Conservation (phyloP, 2,888 invertebrate species). For the Neoascia interrupta region DNA sequence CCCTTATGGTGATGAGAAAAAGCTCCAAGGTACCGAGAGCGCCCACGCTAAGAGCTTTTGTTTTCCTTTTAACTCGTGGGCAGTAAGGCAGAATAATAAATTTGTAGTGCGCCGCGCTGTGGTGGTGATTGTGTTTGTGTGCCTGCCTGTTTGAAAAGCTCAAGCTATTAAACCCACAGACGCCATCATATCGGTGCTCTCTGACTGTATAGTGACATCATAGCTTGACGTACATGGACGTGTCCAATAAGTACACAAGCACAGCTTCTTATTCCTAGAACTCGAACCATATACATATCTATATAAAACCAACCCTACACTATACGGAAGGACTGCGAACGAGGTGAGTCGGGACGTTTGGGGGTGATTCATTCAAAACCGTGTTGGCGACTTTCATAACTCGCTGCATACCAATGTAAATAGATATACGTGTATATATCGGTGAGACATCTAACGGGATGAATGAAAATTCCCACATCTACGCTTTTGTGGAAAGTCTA, state of each 20-base stretch:
- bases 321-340: slow-evolving; percentile 29
- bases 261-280: background rate
- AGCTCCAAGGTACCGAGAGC: slow-evolving; percentile 43
- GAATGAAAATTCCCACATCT: slow-evolving; percentile 58
- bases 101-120: no score
- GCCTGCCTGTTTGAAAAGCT: slow-evolving; percentile 22
- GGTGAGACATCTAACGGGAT: slow-evolving; percentile 30
- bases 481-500: slow-evolving; percentile 55
- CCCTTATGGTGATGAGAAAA: slow-evolving; percentile 5
- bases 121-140: no score
- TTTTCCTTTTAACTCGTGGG: background rate
- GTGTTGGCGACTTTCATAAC: slow-evolving; percentile 46
- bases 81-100: background rate
- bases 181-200: slow-evolving; percentile 45
- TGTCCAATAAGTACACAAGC: slow-evolving; percentile 30
- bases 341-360: slow-evolving; percentile 33
- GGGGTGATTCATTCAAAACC: slow-evolving; percentile 66
- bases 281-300: background rate
- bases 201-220: slow-evolving; percentile 60
- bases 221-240: slow-evolving; percentile 53
- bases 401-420: slow-evolving; percentile 15
- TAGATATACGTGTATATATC: slow-evolving; percentile 15
- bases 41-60: slow-evolving; percentile 39
- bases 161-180: slow-evolving; percentile 19
- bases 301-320: background rate